Conservation (phyloP, 2,888 invertebrate species). For the Ceratothoa steindachneri region DNA sequence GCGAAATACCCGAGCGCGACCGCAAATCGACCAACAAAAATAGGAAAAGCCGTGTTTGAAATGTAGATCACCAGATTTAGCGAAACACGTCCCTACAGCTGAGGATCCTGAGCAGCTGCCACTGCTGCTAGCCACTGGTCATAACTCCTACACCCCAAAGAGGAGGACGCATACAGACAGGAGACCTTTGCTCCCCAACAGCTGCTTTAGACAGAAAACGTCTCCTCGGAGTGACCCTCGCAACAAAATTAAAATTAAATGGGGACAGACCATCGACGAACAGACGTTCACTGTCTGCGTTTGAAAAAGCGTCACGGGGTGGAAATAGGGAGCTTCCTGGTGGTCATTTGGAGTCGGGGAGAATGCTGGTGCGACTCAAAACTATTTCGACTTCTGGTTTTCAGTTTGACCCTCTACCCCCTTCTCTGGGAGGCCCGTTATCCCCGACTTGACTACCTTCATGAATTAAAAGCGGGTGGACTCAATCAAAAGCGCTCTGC, state of each 20-base stretch:
- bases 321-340: constrained; percentile 5
- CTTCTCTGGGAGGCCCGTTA: no score
- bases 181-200: constrained; percentile 8
- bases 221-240: constrained; percentile 5
- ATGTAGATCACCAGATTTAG: constrained; percentile 13
- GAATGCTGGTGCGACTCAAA: background rate
- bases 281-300: background rate
- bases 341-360: no score
- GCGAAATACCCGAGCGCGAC: background rate
- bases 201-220: constrained; percentile 10
- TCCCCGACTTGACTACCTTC: no score
- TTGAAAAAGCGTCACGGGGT: background rate
- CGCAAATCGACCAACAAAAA: constrained; percentile 11
- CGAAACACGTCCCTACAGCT: background rate
- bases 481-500: no score
- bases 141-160: constrained; percentile 1
- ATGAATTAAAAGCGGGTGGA: no score
- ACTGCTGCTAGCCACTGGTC: constrained; percentile 4
- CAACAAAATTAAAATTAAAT: constrained; percentile 13
- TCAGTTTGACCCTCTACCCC: background rate
- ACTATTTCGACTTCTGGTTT: background rate
- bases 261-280: background rate
- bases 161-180: background rate
- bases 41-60: constrained; percentile 7
- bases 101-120: background rate